Evolutionary conservation across 53 echinoderm and acorn worm genomes (phyloP).

Genomic region (Echinarachnius parma): DNA sequence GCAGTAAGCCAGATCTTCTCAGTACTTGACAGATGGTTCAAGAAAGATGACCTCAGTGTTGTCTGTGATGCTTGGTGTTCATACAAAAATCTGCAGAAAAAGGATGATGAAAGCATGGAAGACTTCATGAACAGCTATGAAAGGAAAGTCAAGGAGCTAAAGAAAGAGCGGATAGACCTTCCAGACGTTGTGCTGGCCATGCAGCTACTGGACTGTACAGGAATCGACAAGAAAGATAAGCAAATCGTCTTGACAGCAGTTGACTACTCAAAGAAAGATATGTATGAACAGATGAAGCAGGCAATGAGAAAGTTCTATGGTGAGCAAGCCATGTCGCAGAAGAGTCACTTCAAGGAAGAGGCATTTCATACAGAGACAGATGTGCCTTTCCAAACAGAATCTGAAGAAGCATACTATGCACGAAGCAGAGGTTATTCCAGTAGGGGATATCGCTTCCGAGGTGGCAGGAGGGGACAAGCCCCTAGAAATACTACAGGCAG

Average conservation of each 20-base stretch:
- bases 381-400: background rate
- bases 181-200: constrained; percentile 42
- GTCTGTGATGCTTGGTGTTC: constrained; percentile 43
- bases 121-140: too few relatives aligned
- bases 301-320: constrained; percentile 46
- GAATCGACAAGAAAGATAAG: constrained; percentile 44
- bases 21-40: constrained; percentile 30
- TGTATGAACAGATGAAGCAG: constrained; percentile 51
- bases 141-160: too few relatives aligned
- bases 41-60: constrained; percentile 30
- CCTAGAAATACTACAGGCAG: too few relatives aligned
- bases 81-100: constrained; percentile 41
- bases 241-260: constrained; percentile 50
- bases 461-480: background rate
- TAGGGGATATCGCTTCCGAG: background rate
- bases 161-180: constrained; percentile 12
- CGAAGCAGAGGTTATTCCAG: background rate
- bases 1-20: too few relatives aligned
- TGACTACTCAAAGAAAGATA: constrained; percentile 32
- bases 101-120: too few relatives aligned
- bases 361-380: constrained; percentile 12
- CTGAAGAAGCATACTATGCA: constrained; percentile 18
- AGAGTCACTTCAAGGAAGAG: constrained; percentile 33
- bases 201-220: constrained; percentile 42
- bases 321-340: constrained; percentile 24